Conservation (phyloP, 1,140 invertebrate species). For the Sycobia sp. region DNA sequence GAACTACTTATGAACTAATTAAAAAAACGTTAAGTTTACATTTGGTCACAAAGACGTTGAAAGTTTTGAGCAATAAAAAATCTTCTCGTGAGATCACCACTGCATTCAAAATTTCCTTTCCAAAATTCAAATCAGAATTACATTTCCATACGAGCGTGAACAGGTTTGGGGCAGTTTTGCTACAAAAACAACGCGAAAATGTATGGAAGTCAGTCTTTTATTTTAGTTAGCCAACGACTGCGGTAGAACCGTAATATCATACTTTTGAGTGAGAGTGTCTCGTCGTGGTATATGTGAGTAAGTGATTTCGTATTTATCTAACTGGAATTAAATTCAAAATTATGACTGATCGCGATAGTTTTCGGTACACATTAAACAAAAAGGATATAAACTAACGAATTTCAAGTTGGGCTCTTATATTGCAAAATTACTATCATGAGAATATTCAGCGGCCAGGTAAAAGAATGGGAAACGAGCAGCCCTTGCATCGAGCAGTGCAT, state of each 20-base stretch:
- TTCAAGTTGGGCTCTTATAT: conserved; percentile 44
- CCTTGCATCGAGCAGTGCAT: no score
- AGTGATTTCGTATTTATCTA: conserved; percentile 48
- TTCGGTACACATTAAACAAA: conserved; percentile 46
- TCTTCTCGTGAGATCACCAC: not conserved
- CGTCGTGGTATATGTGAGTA: conserved; percentile 41
- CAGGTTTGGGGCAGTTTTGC: not conserved
- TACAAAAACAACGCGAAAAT: not conserved
- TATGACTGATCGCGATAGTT: conserved; percentile 47
- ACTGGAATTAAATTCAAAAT: conserved; percentile 46
- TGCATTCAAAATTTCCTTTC: not conserved
- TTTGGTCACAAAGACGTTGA: not conserved
- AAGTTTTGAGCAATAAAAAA: not conserved
- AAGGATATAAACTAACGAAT: no score
- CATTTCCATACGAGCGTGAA: conserved; percentile 21
- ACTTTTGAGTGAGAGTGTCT: conserved; percentile 48
- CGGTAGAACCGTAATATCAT: not conserved
- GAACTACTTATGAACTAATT: not conserved
- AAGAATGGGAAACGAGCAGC: conserved; percentile 49
- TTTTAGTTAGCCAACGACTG: not conserved
- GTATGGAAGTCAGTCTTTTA: not conserved
- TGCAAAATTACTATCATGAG: conserved; percentile 46
- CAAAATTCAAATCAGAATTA: not conserved
- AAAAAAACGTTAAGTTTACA: not conserved
- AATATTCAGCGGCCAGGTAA: conserved; percentile 46